Evolutionary conservation across 2,888 invertebrate genomes (phyloP), one percentile per base, ranked within the genome.

Genomic region (Ochropacha duplaris): DNA sequence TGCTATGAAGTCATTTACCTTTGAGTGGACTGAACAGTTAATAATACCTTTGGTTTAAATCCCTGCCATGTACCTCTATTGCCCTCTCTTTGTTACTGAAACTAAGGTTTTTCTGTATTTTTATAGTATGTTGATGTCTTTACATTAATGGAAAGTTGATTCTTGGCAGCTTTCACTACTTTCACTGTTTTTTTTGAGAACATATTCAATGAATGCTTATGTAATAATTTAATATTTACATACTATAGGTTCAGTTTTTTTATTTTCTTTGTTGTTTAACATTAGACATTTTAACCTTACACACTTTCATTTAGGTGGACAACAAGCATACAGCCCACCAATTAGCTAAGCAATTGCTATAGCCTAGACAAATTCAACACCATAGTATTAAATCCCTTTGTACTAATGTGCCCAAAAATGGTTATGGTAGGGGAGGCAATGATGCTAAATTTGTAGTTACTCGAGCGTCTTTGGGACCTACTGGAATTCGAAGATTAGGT

Each of bases 1-100:
- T 92, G 92, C 79, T 87, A 69, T 79, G 76, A 81, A 86, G 91
- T 92, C 92, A 89, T 91, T 92, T 92, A 91, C 92, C 92, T 89
- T 79, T 89, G 83, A 79, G 79, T 86, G 81, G 76, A 76, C 74
- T 74, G 83, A 80, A 71, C 76, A 83, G 84, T 83, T 87, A 86
- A 83, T 86, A 87, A 82, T 85, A 79, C 71, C 75, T 75, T 76
- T 79, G 72, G 77, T 79, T 85, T 80, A 80, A 86, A 86, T 86
- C 79, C 71, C 72, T 82, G 78, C 74, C 63, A 65, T 72, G 0
- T 67, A 59, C 57, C 31, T 57, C 54, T 72, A 63, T 62, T 71
- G 64, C 69, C 68, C 72, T 79, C 77, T 78, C 81, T 78, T 82
- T 87, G 80, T 83, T 79, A 71, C 63, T 68, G 62, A 67, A 57